These are phyloP conservation scores for Dicerorhinus sumatrensis DNA, from an alignment of 2,113 vertebrate species.

Conservation along the genomic window DNA sequence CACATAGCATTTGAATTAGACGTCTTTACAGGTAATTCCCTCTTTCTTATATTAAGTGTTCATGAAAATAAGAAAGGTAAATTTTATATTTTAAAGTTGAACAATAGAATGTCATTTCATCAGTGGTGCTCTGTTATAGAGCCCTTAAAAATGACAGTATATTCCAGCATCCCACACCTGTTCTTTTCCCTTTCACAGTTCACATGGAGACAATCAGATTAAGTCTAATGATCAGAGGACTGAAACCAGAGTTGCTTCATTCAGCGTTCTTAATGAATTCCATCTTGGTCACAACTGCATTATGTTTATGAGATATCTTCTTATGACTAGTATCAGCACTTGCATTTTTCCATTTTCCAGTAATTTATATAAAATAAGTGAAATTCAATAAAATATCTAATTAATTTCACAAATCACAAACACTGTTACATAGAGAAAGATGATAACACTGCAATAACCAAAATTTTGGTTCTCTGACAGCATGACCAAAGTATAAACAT, in stretches of 20 bases:
- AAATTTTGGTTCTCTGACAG: neutral
- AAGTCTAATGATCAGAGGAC: neutral
- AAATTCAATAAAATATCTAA: neutral
- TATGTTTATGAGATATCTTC: constrained; percentile 27
- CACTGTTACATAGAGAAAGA: neutral
- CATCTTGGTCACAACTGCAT: neutral
- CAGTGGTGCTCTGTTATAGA: neutral
- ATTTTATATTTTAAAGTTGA: neutral
- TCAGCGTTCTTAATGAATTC: constrained; percentile 33
- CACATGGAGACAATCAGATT: neutral
- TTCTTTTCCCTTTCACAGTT: neutral
- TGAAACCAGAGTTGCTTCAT: neutral
- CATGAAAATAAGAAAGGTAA: constrained; percentile 9
- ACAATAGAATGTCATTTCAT: neutral
- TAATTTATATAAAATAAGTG: neutral
- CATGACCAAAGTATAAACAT: neutral
- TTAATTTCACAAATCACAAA: constrained; percentile 45
- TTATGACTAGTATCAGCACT: neutral
- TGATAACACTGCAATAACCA: neutral
- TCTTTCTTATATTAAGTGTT: neutral
- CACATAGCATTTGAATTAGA: neutral
- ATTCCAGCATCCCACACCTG: neutral
- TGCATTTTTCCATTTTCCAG: neutral
- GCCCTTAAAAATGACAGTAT: neutral
- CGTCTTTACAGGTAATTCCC: neutral